Conservation (phyloP, 2,113 vertebrate species). For the Suricata suricatta region DNA sequence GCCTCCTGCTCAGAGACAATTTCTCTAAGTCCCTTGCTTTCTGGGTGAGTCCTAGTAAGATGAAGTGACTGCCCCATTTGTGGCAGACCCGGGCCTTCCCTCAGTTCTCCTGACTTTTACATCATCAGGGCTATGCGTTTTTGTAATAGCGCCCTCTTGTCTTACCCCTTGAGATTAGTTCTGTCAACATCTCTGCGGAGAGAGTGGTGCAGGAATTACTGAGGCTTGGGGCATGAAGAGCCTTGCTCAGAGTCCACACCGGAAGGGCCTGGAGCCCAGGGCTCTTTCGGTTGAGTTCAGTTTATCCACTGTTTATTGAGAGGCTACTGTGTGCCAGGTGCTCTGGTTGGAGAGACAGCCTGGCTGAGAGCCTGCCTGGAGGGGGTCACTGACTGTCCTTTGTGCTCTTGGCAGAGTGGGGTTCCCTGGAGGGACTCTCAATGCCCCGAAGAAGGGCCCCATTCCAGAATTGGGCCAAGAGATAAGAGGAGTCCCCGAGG, state of each 20-base stretch:
- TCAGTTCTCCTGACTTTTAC: not conserved
- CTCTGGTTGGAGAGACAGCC: not conserved
- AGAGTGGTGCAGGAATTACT: not conserved
- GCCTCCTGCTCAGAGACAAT: not conserved
- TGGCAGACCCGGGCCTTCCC: not conserved
- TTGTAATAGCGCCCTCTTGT: not conserved
- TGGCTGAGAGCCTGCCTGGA: not conserved
- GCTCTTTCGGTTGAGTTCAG: not conserved
- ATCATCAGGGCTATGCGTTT: fast-evolving
- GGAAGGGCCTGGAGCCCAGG: not conserved
- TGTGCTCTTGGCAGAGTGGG: not conserved
- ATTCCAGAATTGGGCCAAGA: not conserved
- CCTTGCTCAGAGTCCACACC: not conserved
- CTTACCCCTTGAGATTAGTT: not conserved
- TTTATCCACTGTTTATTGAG: not conserved
- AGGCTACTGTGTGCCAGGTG: not conserved
- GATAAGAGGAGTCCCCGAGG: not conserved
- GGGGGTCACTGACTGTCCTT: not conserved
- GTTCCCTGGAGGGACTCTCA: not conserved
- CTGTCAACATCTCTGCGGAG: not conserved
- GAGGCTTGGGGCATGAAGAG: not conserved
- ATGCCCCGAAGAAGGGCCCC: not conserved
- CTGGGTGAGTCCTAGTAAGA: not conserved
- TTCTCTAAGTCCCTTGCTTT: not conserved
- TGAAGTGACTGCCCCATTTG: not conserved